Conservation (phyloP, 2,888 invertebrate genomes). For the Xestia xanthographa region DNA sequence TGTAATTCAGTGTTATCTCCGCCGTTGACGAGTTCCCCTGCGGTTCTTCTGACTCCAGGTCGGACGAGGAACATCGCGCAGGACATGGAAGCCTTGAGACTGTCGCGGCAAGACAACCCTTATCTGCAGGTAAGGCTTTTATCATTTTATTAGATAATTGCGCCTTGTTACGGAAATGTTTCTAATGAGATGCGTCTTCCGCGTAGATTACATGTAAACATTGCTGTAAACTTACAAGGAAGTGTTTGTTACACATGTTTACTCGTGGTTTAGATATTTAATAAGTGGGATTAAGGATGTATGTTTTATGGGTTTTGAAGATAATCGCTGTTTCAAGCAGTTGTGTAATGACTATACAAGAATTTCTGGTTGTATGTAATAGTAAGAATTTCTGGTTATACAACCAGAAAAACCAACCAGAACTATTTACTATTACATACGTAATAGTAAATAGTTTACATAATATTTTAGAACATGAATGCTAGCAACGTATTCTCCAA, state of each 20-base stretch:
- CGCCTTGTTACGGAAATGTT: constrained; percentile 44
- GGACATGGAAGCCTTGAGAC: constrained; percentile 95
- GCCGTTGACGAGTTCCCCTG: constrained; percentile 86
- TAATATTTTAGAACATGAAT: constrained; percentile 1
- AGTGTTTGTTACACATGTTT: constrained; percentile 34
- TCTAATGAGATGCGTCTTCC: constrained; percentile 59
- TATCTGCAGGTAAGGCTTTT: constrained; percentile 92
- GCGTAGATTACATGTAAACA: constrained; percentile 52
- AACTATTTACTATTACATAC: no score
- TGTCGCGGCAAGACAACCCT: constrained; percentile 96
- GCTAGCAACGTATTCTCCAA: not conserved
- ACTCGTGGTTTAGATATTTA: constrained; percentile 13
- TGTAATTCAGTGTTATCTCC: constrained; percentile 79
- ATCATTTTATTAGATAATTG: constrained; percentile 46
- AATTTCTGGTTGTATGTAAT: constrained; percentile 33
- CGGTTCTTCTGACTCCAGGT: constrained; percentile 93
- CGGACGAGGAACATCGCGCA: constrained; percentile 94
- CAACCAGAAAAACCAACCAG: no score
- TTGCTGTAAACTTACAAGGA: constrained; percentile 41
- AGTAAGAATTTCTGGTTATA: not conserved
- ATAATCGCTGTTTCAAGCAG: not conserved
- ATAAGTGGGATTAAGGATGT: not conserved
- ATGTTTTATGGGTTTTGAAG: not conserved
- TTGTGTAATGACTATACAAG: constrained; percentile 35
- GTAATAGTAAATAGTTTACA: constrained; percentile 22